Conservation (phyloP, 2,888 invertebrate species). For the Sinotaia quadrata region DNA sequence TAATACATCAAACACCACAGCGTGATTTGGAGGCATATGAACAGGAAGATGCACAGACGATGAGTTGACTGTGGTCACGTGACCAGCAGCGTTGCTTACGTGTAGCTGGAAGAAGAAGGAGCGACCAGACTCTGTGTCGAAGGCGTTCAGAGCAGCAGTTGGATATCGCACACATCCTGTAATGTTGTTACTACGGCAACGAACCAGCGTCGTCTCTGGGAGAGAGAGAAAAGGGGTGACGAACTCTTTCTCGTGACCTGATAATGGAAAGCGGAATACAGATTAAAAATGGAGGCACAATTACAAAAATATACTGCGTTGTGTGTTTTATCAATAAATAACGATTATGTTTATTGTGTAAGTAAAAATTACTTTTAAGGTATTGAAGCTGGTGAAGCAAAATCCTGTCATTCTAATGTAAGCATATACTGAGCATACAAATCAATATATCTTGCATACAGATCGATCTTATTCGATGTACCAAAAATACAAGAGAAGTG, state of each 20-base stretch:
- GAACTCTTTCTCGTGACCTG: slow-evolving; percentile 12
- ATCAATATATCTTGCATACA: too few species aligned
- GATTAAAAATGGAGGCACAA: background rate
- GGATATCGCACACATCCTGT: slow-evolving; percentile 25
- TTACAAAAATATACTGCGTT: background rate
- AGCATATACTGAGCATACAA: too few species aligned
- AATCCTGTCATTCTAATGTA: too few species aligned
- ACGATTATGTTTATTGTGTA: too few species aligned
- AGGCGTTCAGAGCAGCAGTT: slow-evolving; percentile 19
- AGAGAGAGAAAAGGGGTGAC: slow-evolving; percentile 23
- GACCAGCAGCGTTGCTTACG: slow-evolving; percentile 41
- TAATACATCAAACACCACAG: slow-evolving; percentile 30
- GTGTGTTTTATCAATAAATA: too few species aligned
- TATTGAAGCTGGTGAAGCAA: too few species aligned
- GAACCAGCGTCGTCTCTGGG: background rate
- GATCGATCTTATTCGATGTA: too few species aligned
- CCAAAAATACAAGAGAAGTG: background rate
- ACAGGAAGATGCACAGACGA: slow-evolving; percentile 30
- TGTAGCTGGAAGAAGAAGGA: slow-evolving; percentile 36
- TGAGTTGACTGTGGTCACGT: slow-evolving; percentile 31
- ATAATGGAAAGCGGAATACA: too few species aligned
- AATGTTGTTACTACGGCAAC: slow-evolving; percentile 4
- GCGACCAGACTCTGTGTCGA: slow-evolving; percentile 23
- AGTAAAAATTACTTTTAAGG: too few species aligned
- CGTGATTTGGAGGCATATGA: slow-evolving; percentile 26